A percentile compares a stretch with the other conserved stretches of the same genome.
Conservation (phyloP, 1,140 invertebrate species). For the Saccostrea cuccullata region DNA sequence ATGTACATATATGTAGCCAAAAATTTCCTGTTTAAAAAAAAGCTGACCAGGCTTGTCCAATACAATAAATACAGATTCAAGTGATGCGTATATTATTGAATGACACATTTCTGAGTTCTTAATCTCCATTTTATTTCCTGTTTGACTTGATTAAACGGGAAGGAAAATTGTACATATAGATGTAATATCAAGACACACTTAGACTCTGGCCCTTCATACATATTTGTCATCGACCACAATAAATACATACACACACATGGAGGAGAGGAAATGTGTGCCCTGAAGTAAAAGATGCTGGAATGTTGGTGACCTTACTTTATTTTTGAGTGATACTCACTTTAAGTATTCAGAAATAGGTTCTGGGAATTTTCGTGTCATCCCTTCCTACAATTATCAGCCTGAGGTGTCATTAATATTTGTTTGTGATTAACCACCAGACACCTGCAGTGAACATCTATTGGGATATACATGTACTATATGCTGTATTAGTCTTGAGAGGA, state of each 20-base stretch:
- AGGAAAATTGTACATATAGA: conserved; percentile 3
- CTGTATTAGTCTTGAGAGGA: not conserved
- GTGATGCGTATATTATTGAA: not conserved
- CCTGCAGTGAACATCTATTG: not conserved
- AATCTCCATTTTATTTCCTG: not conserved
- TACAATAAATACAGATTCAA: not conserved
- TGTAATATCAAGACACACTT: not conserved
- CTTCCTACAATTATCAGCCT: not conserved
- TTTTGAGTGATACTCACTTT: not conserved
- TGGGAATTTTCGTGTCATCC: not conserved
- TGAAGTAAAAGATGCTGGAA: not conserved
- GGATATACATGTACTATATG: not conserved
- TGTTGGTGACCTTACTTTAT: not conserved
- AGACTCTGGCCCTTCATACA: not conserved
- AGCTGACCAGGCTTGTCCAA: not conserved
- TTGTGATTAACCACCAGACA: not conserved
- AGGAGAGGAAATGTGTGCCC: not conserved
- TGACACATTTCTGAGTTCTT: not conserved
- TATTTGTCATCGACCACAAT: conserved; percentile 21
- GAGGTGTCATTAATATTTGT: not conserved
- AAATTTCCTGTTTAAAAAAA: not conserved
- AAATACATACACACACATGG: conserved; percentile 11
- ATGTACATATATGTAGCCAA: too few relatives aligned
- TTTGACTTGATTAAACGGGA: not conserved
- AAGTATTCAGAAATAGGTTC: not conserved